Conservation (phyloP, 2,888 invertebrate species). For the Meganola albula region DNA sequence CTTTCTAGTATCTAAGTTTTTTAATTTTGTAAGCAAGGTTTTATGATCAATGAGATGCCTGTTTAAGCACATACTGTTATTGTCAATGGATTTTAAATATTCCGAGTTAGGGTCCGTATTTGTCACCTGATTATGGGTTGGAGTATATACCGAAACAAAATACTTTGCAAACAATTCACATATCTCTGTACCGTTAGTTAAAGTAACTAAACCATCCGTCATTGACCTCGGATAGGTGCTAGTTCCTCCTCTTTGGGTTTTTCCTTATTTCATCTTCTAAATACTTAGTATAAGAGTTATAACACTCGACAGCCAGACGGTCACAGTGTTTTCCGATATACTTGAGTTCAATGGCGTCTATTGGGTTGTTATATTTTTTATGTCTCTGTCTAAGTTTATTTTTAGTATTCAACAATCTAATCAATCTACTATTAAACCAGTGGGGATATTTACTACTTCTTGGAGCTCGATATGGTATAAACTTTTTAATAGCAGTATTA, state of each 20-base stretch:
- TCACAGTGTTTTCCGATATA: no score
- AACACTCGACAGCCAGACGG: no score
- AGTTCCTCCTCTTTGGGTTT: background rate
- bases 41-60: background rate
- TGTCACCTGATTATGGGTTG: no score
- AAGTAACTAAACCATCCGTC: background rate
- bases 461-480: background rate
- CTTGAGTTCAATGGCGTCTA: background rate
- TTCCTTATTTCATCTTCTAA: background rate
- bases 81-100: no score
- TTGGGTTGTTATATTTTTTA: background rate
- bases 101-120: no score
- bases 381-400: background rate
- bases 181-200: background rate
- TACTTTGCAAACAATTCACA: constrained; percentile 2
- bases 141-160: no score
- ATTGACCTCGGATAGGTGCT: background rate
- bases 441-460: constrained; percentile 1
- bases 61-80: no score
- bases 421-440: constrained; percentile 2
- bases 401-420: constrained; percentile 1
- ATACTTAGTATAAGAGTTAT: background rate
- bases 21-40: background rate
- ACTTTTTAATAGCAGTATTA: background rate
- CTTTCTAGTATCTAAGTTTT: no score